Base-by-base conservation (phyloP, 2,888 invertebrate genomes). In the Apoderus coryli region DNA sequence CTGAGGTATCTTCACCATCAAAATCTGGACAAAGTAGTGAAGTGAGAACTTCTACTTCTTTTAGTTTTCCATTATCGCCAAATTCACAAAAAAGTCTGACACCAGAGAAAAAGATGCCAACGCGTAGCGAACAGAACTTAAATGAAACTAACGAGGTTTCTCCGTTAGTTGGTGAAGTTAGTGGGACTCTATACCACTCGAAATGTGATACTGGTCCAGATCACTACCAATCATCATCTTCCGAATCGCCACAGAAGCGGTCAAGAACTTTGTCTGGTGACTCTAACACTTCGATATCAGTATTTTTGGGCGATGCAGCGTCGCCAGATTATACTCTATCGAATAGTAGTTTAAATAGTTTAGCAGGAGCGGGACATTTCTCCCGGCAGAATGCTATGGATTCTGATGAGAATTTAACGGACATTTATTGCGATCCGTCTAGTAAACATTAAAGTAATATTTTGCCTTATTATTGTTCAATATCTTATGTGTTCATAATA, bases 371-470 rank as follows among this genome's bases (percentile, higher is more conserved):
- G 24, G 45, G 48, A n/a, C 50, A 48, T 25, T 40, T 56, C 14
- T 48, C 49, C 10, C 41, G 56, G 31, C 56, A 56, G 37, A 46
- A 54, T 35, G 53, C 53, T 27, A 30, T 57, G 31, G 54, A 55
- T 39, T 49, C 49, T 12, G 52, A 52, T 16, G 56, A 56, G 28
- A 47, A 49, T 38, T 32, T 53, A 14, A 45, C 49, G 7, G 52
- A 54, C 42, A 42, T 50, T 38, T 49, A 52, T 44, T 52, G 51
- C 44, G 48, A 53, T 46, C 49, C 53, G 4, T 39, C 39, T 36
- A 43, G 41, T 36, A 41, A 41, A 30, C 34, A 38, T 29, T 33
- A 33, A 5, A 25, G 15, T 25, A n/a, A n/a, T n/a, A n/a, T n/a
- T n/a, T n/a, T n/a, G n/a, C n/a, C n/a, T n/a, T n/a, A n/a, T n/a